A percentile compares a stretch with the other conserved stretches of the same genome.
Conservation (phyloP, 2,888 invertebrate genomes). For the Acleris emargana region DNA sequence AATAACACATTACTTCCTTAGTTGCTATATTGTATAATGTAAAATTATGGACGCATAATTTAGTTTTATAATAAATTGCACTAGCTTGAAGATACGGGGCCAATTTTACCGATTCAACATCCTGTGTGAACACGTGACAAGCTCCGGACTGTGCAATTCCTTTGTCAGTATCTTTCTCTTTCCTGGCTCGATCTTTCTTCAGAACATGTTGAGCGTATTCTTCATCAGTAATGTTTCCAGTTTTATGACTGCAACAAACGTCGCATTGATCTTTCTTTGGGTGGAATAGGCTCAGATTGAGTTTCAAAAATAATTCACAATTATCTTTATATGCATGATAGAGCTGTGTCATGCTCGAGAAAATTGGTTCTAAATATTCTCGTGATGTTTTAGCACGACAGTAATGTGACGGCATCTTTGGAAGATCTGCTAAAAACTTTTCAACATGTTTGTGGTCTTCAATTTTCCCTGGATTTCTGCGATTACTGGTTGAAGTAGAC, state of each 20-base stretch:
- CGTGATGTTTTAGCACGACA: no score
- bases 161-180: conserved; percentile 38
- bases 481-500: no score
- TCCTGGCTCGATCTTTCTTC: conserved; percentile 41
- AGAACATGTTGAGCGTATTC: conserved; percentile 32
- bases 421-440: no score
- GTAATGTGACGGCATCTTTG: no score
- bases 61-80: conserved; percentile 8
- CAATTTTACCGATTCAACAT: conserved; percentile 34
- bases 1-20: not conserved
- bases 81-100: conserved; percentile 16
- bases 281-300: no score
- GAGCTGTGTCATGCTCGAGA: no score
- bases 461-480: no score
- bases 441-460: no score
- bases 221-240: conserved; percentile 43
- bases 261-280: conserved; percentile 17
- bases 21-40: not conserved
- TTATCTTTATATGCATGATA: no score
- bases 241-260: conserved; percentile 39
- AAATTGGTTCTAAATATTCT: no score
- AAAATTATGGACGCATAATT: conserved; percentile 5
- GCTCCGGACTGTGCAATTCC: no score
- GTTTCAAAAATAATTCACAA: no score
- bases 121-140: conserved; percentile 30